Evolutionary conservation across 2,888 invertebrate species (phyloP).

Genomic region (Sarcophaga variegata): DNA sequence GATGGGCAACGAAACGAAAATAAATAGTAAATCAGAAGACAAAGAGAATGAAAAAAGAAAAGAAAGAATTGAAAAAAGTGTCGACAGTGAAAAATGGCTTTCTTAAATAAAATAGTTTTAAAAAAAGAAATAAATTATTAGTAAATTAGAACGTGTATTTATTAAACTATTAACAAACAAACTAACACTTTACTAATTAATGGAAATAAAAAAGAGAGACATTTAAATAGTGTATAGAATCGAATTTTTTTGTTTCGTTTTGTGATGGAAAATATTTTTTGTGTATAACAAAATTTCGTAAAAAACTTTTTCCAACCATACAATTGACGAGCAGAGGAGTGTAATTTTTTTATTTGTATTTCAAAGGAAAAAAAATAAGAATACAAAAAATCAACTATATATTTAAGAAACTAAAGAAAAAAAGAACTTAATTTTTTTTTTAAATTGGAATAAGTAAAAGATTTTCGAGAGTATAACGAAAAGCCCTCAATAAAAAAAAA

Average conservation of each 20-base stretch:
- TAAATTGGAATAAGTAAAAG: conserved; percentile 7
- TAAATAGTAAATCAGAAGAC: conserved; percentile 65
- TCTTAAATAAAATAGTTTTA: conserved; percentile 62
- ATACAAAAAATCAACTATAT: conserved; percentile 22
- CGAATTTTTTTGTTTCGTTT: conserved; percentile 60
- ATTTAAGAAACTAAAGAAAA: conserved; percentile 25
- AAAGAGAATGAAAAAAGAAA: conserved; percentile 55
- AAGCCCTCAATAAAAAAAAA: conserved; percentile 1
- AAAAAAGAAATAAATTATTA: conserved; percentile 54
- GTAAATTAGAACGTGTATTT: conserved; percentile 59
- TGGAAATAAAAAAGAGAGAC: conserved; percentile 21
- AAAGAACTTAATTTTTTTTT: conserved; percentile 27
- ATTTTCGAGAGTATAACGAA: conserved; percentile 3
- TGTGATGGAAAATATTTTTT: conserved; percentile 67
- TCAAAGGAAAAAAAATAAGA: conserved; percentile 35
- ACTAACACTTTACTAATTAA: conserved; percentile 30
- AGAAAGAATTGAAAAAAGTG: conserved; percentile 64
- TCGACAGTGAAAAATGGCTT: conserved; percentile 67
- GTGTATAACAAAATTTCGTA: conserved; percentile 67
- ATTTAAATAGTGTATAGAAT: conserved; percentile 59
- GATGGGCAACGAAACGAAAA: conserved; percentile 65
- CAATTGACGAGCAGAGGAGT: conserved; percentile 57
- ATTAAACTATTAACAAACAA: conserved; percentile 41
- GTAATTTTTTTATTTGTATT: conserved; percentile 57
- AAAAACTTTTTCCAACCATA: conserved; percentile 65